Evolutionary conservation across 2,113 vertebrate genomes (phyloP).

Genomic region (Eclectus roratus): DNA sequence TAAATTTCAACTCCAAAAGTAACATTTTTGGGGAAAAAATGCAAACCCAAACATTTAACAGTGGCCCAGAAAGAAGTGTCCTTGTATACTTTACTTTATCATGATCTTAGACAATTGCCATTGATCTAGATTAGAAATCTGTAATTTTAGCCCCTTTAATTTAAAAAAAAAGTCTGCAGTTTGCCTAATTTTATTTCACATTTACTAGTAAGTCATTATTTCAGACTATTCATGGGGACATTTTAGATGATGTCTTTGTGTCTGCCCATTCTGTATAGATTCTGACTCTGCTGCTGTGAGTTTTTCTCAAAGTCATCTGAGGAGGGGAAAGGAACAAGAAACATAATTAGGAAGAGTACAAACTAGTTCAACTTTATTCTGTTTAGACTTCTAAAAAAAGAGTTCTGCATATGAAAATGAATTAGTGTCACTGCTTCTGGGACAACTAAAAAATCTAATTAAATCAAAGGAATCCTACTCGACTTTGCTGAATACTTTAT

Average conservation of each 20-base stretch:
- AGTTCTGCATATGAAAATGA: background rate
- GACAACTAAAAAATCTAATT: background rate
- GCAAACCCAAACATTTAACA: background rate
- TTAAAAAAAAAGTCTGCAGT: background rate
- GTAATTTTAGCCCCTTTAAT: background rate
- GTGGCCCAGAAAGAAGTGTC: background rate
- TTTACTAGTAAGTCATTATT: background rate
- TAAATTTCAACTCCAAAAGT: background rate
- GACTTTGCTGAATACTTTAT: background rate
- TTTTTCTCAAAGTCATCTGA: background rate
- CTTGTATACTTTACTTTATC: background rate
- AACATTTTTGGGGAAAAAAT: background rate
- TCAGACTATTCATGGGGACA: background rate
- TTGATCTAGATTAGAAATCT: background rate
- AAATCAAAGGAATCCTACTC: background rate
- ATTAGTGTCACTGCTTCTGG: background rate
- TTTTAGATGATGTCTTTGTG: background rate
- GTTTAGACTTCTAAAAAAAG: background rate
- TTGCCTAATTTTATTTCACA: background rate
- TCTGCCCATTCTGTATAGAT: background rate
- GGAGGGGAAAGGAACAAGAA: background rate
- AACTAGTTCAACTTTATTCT: background rate
- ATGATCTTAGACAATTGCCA: background rate
- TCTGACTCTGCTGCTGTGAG: background rate
- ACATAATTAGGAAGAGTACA: background rate